phyloP scores from a whole-genome alignment of 2,797 vertebrate species.

The Philypnodon macrostomus region DNA sequence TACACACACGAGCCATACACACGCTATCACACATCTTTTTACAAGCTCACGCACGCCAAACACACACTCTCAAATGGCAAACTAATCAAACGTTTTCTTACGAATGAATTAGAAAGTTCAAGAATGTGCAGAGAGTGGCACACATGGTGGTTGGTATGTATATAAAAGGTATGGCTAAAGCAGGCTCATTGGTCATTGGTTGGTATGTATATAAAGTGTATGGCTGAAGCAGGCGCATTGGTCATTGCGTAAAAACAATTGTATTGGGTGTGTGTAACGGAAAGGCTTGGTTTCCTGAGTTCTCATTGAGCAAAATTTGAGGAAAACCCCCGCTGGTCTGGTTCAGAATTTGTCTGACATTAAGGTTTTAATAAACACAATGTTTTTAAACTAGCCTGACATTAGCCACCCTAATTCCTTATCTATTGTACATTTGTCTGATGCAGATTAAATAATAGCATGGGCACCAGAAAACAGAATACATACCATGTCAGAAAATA shows the following conservation, averaged over 20 bases:
- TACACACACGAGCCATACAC: conserved; percentile 18
- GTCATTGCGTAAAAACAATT: conserved; percentile 41
- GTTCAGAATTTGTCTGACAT: conserved; percentile 47
- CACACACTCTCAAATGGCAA: too few relatives aligned
- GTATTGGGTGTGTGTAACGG: conserved; percentile 42
- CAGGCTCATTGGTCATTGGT: conserved; percentile 40
- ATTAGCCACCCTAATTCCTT: background rate
- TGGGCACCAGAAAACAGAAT: too few relatives aligned
- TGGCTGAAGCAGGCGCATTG: conserved; percentile 41
- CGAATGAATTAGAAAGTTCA: too few relatives aligned
- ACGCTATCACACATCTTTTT: conserved; percentile 18
- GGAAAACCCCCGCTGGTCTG: conserved; percentile 51
- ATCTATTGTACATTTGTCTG: too few relatives aligned
- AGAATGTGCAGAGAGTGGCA: conserved; percentile 28
- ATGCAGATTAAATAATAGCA: too few relatives aligned
- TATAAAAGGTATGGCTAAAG: conserved; percentile 15
- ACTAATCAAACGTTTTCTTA: too few relatives aligned
- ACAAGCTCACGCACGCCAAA: conserved; percentile 17
- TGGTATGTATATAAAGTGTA: conserved; percentile 16
- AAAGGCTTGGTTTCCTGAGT: conserved; percentile 70
- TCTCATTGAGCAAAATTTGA: conserved; percentile 64
- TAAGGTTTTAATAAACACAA: conserved; percentile 50
- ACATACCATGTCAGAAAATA: too few relatives aligned
- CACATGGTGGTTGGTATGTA: conserved; percentile 12
- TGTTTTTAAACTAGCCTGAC: background rate